Evolutionary conservation across 2,113 vertebrate species (phyloP), one percentile per base, ranked within the genome.

Genomic region (Tringa solitaria): DNA sequence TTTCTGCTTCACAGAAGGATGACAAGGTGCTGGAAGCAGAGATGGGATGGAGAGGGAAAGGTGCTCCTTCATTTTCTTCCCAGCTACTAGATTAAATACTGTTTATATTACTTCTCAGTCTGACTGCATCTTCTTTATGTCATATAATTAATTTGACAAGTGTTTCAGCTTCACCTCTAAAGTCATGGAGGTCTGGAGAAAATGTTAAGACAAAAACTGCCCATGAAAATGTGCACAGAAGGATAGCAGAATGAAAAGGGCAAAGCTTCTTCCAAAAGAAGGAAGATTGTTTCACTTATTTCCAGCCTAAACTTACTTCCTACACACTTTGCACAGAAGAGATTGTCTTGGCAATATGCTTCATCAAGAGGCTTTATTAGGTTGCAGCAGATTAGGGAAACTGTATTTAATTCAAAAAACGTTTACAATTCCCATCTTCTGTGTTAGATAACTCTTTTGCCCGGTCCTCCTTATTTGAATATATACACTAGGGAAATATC

Each of bases 401-500:
- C 45, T 63, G 41, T 65, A 41, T 95, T 87, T 93, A 93, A 95
- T 94, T 90, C 74, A 84, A 79, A 96, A 94, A 9, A 23, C 0
- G 0, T 64, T 81, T 90, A 89, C 24, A 84, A 39, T 93, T 87
- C 21, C 35, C 24, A 30, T 90, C 43, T 90, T 96, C 26, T 77
- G 50, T 72, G 21, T 84, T 87, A 87, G 92, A 91, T 87, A 96
- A 82, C 39, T 33, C 32, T 46, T 87, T 87, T 90, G 84, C 90
- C 92, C 33, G 0, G 48, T 92, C 48, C 91, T 85, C 48, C 51
- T 82, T 83, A 90, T 79, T 93, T 93, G 65, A 96, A 72, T 39
- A 53, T 35, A 22, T 76, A 39, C 78, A 41, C 90, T 46, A 76
- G 95, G 82, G 90, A 96, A 96, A 93, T 95, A 87, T 35, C n/a